phyloP scores from a whole-genome alignment of 2,797 vertebrate genomes.

The Melanotaenia pygmaea region DNA sequence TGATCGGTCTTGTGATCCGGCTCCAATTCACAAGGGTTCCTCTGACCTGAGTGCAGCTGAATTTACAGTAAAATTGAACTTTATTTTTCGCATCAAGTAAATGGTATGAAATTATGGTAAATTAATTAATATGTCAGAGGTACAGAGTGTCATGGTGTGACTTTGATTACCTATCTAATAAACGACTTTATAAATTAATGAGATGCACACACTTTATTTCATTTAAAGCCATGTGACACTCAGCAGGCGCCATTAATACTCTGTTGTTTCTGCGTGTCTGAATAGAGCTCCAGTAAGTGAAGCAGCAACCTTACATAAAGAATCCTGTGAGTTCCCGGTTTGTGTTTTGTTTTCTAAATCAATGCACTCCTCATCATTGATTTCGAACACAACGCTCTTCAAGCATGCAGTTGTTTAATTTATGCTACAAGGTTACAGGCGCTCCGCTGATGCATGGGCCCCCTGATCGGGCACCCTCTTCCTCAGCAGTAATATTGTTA shows the following conservation, averaged over 20 bases:
- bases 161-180: neutral
- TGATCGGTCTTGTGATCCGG: conserved; percentile 30
- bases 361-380: conserved; percentile 71
- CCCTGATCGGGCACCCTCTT: conserved; percentile 56
- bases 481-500: conserved; percentile 27
- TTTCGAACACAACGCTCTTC: conserved; percentile 57
- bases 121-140: too few species aligned
- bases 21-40: conserved; percentile 1
- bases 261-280: conserved; percentile 19
- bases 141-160: too few species aligned
- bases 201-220: neutral
- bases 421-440: conserved; percentile 51
- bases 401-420: conserved; percentile 58
- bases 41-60: neutral
- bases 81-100: too few species aligned
- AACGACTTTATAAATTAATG: neutral
- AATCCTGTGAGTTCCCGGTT: conserved; percentile 42
- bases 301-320: conserved; percentile 32
- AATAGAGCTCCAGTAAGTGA: conserved; percentile 24
- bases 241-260: neutral
- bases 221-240: neutral
- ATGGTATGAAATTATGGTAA: too few species aligned
- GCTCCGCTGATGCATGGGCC: conserved; percentile 48
- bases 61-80: too few species aligned
- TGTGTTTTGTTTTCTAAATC: conserved; percentile 70